A percentile compares a stretch with the other conserved stretches of the same genome.
These are phyloP conservation scores for Heloderma charlesbogerti DNA, from an alignment of 2,113 vertebrate genomes.

Conservation along the genomic window DNA sequence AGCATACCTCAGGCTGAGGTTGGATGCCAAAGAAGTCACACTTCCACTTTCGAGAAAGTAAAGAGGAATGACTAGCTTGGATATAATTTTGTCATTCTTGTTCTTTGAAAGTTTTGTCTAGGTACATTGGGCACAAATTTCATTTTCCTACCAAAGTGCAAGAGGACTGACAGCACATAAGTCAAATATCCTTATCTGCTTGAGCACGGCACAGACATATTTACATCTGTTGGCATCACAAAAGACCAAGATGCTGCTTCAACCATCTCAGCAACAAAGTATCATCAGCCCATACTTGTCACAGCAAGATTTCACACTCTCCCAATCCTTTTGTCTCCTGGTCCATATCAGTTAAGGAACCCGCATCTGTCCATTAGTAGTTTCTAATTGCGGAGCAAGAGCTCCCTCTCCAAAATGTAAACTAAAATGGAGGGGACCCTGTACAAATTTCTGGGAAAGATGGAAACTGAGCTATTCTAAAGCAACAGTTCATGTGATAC, in stretches of 20 bases:
- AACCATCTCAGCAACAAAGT: neutral
- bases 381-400: neutral
- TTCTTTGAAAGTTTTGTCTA: constrained; percentile 20
- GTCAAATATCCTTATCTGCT: constrained; percentile 25
- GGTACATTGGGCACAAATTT: neutral
- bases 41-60: neutral
- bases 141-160: constrained; percentile 1
- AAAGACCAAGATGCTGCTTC: neutral
- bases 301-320: neutral
- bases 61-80: neutral
- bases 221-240: constrained; percentile 20
- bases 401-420: neutral
- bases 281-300: neutral
- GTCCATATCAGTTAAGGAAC: neutral
- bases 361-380: neutral
- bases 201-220: neutral
- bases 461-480: neutral
- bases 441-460: neutral
- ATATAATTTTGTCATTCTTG: neutral
- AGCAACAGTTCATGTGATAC: neutral
- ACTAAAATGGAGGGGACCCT: neutral
- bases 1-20: neutral
- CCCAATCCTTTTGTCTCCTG: neutral
- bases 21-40: neutral
- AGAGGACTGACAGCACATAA: neutral